These are phyloP conservation scores for Zapus hudsonius DNA, from an alignment of 2,113 vertebrate species.

Conservation along the genomic window DNA sequence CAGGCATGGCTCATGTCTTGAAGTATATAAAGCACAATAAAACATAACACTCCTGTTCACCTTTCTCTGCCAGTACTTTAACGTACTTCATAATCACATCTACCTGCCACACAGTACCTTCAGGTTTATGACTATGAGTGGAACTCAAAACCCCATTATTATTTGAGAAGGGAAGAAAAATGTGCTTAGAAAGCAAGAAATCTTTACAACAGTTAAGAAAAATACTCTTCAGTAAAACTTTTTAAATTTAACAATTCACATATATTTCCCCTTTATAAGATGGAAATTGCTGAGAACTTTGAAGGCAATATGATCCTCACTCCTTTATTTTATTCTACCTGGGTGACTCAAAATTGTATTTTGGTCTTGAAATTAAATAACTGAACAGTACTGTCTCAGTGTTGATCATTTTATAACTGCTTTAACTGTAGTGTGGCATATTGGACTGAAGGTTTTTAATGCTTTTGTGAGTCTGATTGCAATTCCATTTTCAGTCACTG, in stretches of 20 bases:
- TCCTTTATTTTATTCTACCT: not conserved
- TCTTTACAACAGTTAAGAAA: not conserved
- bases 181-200: not conserved
- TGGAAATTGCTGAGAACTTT: not conserved
- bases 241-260: not conserved
- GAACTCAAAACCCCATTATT: not conserved
- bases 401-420: not conserved
- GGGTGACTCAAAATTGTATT: not conserved
- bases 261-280: not conserved
- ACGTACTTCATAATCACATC: not conserved
- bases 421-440: not conserved
- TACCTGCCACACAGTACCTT: not conserved
- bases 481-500: not conserved
- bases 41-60: not conserved
- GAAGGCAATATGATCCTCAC: not conserved
- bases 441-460: not conserved
- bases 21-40: not conserved
- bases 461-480: not conserved
- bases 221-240: not conserved
- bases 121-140: not conserved
- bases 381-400: not conserved
- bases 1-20: not conserved
- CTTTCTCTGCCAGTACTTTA: not conserved
- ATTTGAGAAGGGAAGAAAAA: not conserved
- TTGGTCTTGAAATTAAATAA: slow-evolving; percentile 25